Base-by-base conservation (phyloP, 2,888 invertebrate genomes). In the Galeruca laticollis region DNA sequence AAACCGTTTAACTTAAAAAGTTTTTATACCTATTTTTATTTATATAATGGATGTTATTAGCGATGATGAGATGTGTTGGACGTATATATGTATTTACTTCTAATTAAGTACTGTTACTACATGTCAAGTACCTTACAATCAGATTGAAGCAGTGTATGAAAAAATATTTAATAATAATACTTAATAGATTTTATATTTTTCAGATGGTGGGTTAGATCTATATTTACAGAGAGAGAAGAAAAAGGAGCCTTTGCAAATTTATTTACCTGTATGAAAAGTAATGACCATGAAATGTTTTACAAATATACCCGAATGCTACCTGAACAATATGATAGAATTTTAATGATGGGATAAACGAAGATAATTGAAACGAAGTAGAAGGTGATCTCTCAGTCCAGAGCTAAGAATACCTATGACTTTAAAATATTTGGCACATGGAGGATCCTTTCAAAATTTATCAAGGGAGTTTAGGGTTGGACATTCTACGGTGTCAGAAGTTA, bases 391-490 rank as follows among this genome's bases (percentile, higher is more conserved):
- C 31, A 31, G 31, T 57, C 57, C 57, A 35, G 57, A 57, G 33
- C 57, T 57, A 57, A 21, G 57, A 31, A 2, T 57, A 31, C 31
- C 26, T 31, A 57, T 57, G 31, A 57, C 57, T n/a, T n/a, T 57
- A 31, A 57, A 57, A 57, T 57, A 57, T 57, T 57, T 57, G 57
- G 57, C 57, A 26, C 57, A 57, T 57, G 57, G 57, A 57, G 57
- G 52, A 52, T 35, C 43, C 2, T 60, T 40, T 60, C 40, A 60
- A 37, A 60, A 37, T 43, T 37, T 40, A 15, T 60, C 43, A 15
- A 18, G 43, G 43, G 47, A 47, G 18, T 47, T 47, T 47, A 4
- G 47, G 18, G 47, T 47, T 2, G 47, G 47, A 47, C 9, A 47
- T 47, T 47, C 47, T n/a, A 47, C 47, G n/a, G 47, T 47, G n/a